A percentile compares a stretch with the other conserved stretches of the same genome.
Conservation (phyloP, 2,113 vertebrate species). For the Sterna hirundo region DNA sequence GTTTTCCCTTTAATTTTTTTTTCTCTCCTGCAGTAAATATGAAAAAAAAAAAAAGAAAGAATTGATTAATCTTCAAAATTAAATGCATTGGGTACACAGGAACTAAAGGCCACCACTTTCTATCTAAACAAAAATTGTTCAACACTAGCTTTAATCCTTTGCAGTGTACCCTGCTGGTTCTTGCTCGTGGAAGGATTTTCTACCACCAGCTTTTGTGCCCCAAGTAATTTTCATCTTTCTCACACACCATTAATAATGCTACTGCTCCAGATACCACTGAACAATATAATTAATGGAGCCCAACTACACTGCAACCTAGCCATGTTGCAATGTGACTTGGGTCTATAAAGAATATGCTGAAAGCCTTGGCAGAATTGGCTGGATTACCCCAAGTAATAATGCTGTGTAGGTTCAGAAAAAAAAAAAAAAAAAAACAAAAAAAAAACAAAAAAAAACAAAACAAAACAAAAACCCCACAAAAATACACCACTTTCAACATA, state of each 20-base stretch:
- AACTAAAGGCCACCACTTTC: neutral
- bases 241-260: slow-evolving; percentile 21
- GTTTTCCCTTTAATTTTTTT: neutral
- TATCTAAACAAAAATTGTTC: neutral
- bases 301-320: neutral
- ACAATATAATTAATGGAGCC: slow-evolving; percentile 21
- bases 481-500: neutral
- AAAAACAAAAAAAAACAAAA: neutral
- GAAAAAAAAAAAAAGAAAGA: neutral
- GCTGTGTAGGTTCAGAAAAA: neutral
- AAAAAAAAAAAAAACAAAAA: neutral
- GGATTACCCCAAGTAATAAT: neutral
- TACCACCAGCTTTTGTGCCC: neutral
- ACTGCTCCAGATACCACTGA: slow-evolving; percentile 26
- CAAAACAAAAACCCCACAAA: neutral
- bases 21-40: neutral
- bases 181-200: neutral
- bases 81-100: neutral
- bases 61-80: neutral
- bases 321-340: neutral
- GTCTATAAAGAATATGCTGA: slow-evolving; percentile 9
- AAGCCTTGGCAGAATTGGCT: neutral
- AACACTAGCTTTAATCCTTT: neutral
- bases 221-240: slow-evolving; percentile 47
- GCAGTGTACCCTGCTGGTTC: neutral